Evolutionary conservation across 2,797 vertebrate genomes (phyloP).

Genomic region (Propithecus deckenii): DNA sequence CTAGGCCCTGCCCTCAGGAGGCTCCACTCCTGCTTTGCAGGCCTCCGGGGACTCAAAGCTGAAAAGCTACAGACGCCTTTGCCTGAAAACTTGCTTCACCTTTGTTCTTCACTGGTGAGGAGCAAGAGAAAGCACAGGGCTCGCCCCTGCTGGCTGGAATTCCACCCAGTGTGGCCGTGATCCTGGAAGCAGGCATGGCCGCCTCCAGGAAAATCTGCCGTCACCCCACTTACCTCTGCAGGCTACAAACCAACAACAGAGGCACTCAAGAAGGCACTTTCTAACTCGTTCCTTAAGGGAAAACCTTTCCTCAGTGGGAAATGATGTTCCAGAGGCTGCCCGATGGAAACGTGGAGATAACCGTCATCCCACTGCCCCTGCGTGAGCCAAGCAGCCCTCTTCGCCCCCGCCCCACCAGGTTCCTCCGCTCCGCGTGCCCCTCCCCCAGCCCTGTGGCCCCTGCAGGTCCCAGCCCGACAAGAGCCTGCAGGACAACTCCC

Average conservation of each 20-base stretch:
- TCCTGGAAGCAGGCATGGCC: neutral
- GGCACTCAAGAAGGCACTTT: neutral
- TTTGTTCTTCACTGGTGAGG: neutral
- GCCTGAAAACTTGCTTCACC: neutral
- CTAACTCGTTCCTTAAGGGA: neutral
- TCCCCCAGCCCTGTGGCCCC: neutral
- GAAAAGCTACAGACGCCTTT: neutral
- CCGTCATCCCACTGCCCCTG: neutral
- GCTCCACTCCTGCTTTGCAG: neutral
- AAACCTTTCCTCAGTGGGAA: neutral
- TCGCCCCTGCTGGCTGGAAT: neutral
- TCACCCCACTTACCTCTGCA: neutral
- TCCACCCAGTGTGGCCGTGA: neutral
- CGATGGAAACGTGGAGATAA: neutral
- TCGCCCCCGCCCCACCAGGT: neutral
- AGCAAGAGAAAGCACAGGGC: neutral
- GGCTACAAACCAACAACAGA: neutral
- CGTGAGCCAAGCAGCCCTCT: neutral
- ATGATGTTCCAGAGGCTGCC: neutral
- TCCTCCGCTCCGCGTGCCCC: accelerated
- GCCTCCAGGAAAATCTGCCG: neutral
- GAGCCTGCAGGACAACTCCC: neutral
- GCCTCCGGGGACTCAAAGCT: neutral
- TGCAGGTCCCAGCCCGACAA: neutral
- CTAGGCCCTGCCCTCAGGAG: neutral